Evolutionary conservation across 92 coral and sea anemone genomes (phyloP), one percentile per base, ranked within the genome.

Genomic region (Meandrina meandrites): DNA sequence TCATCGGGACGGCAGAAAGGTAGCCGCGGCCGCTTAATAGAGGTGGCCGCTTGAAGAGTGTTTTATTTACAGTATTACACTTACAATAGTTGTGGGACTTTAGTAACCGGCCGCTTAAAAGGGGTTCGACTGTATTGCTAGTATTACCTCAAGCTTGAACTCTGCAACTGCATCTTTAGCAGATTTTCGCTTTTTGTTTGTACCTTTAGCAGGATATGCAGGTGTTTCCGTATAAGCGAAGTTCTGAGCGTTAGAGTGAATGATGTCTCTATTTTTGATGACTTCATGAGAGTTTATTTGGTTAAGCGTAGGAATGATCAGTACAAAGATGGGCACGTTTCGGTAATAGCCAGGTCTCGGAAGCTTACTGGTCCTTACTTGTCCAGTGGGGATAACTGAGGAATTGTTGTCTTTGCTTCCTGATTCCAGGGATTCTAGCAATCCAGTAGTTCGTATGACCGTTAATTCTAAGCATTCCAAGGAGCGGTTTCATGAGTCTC

Each of bases 221-320:
- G 82, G 82, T 42, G 54, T 73, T 80, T 87, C 73, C 81, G 81
- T 57, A 80, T 74, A 30, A 60, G 86, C 32, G 86, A 87, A 68
- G 71, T 87, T 36, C 48, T 80, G 56, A 35, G 71, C 51, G 72
- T 87, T 51, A 80, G 71, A 60, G 81, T 80, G 54, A 18, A 30
- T n/a, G n/a, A n/a, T n/a, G n/a, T n/a, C n/a, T n/a, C n/a, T n/a
- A n/a, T n/a, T n/a, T n/a, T n/a, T n/a, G n/a, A n/a, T n/a, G n/a
- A n/a, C n/a, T n/a, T n/a, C n/a, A n/a, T n/a, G n/a, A n/a, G n/a
- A n/a, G n/a, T n/a, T n/a, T n/a, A n/a, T n/a, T n/a, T n/a, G n/a
- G n/a, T 31, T 84, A 57, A 51, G 40, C 60, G 85, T 27, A 84
- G 75, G 47, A 84, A 75, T 22, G 88, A 84, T 57, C 88, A 84